These are phyloP conservation scores for Chlorodrepanis virens DNA, from an alignment of 2,113 vertebrate genomes.

Conservation along the genomic window DNA sequence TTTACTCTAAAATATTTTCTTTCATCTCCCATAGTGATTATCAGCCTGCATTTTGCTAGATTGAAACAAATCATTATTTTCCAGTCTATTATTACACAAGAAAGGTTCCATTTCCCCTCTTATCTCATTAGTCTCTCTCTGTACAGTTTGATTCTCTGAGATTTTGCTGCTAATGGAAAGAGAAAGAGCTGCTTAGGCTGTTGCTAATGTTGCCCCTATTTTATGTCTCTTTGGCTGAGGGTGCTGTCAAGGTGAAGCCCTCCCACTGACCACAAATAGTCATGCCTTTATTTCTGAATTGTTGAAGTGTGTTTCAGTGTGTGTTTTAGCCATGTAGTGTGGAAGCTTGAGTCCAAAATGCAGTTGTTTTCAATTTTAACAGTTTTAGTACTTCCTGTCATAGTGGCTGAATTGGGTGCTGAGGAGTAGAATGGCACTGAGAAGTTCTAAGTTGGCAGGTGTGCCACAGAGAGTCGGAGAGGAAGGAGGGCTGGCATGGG, in stretches of 20 bases:
- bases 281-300: neutral
- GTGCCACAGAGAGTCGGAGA: fast-evolving
- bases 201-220: neutral
- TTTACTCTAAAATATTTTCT: neutral
- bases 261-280: neutral
- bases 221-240: neutral
- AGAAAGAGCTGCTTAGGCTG: neutral
- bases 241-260: neutral
- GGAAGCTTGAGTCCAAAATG: neutral
- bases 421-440: neutral
- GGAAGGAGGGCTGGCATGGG: neutral
- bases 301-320: neutral
- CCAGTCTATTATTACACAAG: neutral
- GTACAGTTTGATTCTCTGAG: neutral
- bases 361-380: neutral
- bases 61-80: neutral
- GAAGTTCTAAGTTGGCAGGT: neutral
- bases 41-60: neutral
- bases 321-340: neutral
- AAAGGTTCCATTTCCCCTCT: neutral
- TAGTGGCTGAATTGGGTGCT: neutral
- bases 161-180: neutral
- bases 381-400: neutral
- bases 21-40: neutral
- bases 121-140: neutral